Evolutionary conservation across 2,797 vertebrate genomes (phyloP).

Genomic region (Acanthopagrus latus): DNA sequence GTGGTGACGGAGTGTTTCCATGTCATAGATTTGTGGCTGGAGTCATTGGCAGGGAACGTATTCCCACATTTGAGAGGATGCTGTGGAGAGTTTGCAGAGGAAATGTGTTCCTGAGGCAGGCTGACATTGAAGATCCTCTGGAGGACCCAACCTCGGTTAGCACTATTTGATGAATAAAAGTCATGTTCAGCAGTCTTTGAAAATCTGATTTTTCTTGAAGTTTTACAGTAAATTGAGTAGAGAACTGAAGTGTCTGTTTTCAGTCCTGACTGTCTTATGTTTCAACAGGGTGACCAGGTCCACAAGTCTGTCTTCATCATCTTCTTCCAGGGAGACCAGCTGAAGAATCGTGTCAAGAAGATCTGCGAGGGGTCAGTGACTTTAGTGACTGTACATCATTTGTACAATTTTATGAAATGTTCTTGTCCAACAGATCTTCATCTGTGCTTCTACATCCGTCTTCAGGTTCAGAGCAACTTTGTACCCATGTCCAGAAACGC

Average conservation of each 20-base stretch:
- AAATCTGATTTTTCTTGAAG: background rate
- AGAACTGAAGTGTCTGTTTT: background rate
- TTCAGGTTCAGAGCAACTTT: conserved; percentile 95
- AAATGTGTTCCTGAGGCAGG: conserved; percentile 96
- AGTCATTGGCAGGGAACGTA: conserved; percentile 94
- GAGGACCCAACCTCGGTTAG: conserved; percentile 94
- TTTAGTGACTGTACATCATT: background rate
- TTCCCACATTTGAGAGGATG: conserved; percentile 98
- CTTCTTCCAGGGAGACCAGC: conserved; percentile 98
- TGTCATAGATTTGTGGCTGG: conserved; percentile 93
- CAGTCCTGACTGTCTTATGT: background rate
- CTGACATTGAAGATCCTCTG: conserved; percentile 95
- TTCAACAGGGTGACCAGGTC: conserved; percentile 92
- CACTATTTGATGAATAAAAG: conserved; percentile 5
- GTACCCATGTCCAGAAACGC: conserved; percentile 97
- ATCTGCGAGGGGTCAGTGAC: conserved; percentile 95
- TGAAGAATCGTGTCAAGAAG: conserved; percentile 98
- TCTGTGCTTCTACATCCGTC: conserved; percentile 9
- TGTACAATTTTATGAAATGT: background rate
- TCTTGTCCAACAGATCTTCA: background rate
- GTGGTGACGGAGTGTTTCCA: background rate
- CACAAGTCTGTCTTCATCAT: conserved; percentile 99
- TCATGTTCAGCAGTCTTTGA: background rate
- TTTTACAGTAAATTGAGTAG: background rate
- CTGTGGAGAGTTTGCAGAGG: conserved; percentile 98